A percentile compares a stretch with the other conserved stretches of the same genome.
Evolutionary conservation across 2,888 invertebrate genomes (phyloP).

Genomic region (Colostygia pectinataria): DNA sequence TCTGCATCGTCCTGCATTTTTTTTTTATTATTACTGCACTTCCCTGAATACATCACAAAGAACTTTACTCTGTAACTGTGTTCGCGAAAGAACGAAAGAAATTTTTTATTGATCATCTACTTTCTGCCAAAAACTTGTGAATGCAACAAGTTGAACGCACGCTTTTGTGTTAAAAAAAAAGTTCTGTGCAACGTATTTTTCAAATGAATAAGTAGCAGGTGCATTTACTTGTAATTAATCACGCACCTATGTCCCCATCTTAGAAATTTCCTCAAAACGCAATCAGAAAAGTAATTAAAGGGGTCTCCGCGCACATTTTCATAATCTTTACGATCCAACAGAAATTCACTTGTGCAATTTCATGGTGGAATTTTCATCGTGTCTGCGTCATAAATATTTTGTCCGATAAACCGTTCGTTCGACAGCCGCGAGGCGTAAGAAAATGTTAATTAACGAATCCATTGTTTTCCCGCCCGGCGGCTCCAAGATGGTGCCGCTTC

Average conservation of each 20-base stretch:
- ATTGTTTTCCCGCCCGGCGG: slow-evolving; percentile 87
- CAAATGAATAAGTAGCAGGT: slow-evolving; percentile 31
- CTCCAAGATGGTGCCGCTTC: slow-evolving; percentile 83
- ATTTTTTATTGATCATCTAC: too few species aligned
- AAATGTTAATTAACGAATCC: slow-evolving; percentile 91
- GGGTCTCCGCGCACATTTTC: slow-evolving; percentile 39
- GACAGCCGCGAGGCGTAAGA: slow-evolving; percentile 85
- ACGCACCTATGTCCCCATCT: slow-evolving; percentile 25
- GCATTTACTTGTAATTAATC: slow-evolving; percentile 39
- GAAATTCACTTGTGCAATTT: slow-evolving; percentile 67
- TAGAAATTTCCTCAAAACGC: slow-evolving; percentile 25
- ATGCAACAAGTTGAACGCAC: slow-evolving; percentile 2
- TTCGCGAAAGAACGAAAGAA: too few species aligned
- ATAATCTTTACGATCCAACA: slow-evolving; percentile 52
- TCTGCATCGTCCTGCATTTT: too few species aligned
- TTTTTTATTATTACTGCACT: too few species aligned
- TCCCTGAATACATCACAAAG: too few species aligned
- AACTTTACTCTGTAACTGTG: too few species aligned
- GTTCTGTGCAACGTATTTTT: background rate
- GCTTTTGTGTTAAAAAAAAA: background rate
- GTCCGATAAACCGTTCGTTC: slow-evolving; percentile 83
- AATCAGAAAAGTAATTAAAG: slow-evolving; percentile 40
- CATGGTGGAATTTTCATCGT: slow-evolving; percentile 73
- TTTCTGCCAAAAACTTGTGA: background rate
- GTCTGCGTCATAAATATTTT: slow-evolving; percentile 81